Evolutionary conservation across 1,140 invertebrate genomes (phyloP).

Genomic region (Conus ventricosus): DNA sequence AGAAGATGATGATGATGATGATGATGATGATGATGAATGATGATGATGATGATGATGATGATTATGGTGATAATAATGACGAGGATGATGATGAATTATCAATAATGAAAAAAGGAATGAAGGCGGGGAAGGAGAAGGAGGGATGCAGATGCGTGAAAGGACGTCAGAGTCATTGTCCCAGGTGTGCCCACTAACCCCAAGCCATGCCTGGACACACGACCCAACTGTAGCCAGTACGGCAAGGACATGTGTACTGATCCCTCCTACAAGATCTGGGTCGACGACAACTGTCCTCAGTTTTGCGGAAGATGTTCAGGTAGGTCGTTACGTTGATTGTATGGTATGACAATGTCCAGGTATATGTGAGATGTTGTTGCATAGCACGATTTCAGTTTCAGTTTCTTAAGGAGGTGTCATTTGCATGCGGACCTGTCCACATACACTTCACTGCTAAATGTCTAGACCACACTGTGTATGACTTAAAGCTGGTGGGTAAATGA

Average conservation of each 20-base stretch:
- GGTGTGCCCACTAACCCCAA: constrained; percentile 30
- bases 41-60: too few species aligned
- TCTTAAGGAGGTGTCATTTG: background rate
- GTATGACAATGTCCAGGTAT: background rate
- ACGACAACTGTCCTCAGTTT: constrained; percentile 42
- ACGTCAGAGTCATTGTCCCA: background rate
- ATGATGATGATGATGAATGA: too few species aligned
- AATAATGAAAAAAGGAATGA: too few species aligned
- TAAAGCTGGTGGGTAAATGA: background rate
- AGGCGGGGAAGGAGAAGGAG: too few species aligned
- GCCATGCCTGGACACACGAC: constrained; percentile 35
- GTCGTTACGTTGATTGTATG: background rate
- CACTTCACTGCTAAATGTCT: background rate
- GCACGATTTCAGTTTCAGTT: background rate
- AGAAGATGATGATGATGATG: too few species aligned
- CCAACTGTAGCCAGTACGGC: constrained; percentile 37
- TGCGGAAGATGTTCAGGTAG: constrained; percentile 45
- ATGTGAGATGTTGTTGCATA: background rate
- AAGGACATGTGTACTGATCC: constrained; percentile 33
- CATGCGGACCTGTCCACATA: background rate
- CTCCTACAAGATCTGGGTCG: constrained; percentile 45
- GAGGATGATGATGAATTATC: too few species aligned
- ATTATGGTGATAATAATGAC: too few species aligned
- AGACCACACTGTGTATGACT: background rate
- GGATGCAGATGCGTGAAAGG: too few species aligned